Base-by-base conservation (phyloP, 2,113 vertebrate genomes). In the Atrichornis clamosus region DNA sequence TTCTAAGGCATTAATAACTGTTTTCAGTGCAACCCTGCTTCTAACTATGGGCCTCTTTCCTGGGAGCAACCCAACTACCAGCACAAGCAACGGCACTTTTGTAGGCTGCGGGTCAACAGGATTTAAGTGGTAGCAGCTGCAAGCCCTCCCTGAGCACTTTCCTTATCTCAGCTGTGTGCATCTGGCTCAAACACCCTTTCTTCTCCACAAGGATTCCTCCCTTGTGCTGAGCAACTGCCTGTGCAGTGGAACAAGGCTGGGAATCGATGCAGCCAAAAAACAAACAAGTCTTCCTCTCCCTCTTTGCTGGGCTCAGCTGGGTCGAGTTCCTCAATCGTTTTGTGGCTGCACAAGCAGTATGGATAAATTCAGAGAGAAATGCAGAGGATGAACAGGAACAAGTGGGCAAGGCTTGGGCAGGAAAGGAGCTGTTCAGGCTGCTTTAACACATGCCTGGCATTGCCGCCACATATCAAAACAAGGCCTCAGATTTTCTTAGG, bases 81-180 rank as follows among this genome's bases (percentile, higher is more conserved):
- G 52, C 30, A 21, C 30, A 65, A 67, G 78, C 27, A 46, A 42
- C 9, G 0, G 0, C 15, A 3, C 11, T 87, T 78, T 16, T 17
- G 3, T 32, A 46, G 67, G 82, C 85, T 79, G 41, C 1, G 6
- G 70, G 85, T 90, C 70, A 80, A 9, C 16, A 1, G 7, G 49
- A 79, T 28, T 18, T 46, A 75, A 87, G 79, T 22, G 44, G 44
- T 4, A 85, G 91, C 70, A 73, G 92, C 92, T 90, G 90, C 44
- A 42, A 73, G 44, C 37, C 70, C 32, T 85, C 70, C 67, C 87
- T 3, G 5, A 89, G 70, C 62, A 16, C 56, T 53, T 52, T 10
- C 13, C 81, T 85, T 78, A 80, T 69, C 93, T 77, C 75, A 9
- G 44, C 79, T n/a, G 44, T 7, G 49, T n/a, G 37, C 59, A 44